These are phyloP conservation scores for Brachyhypopomus occidentalis DNA, from an alignment of 2,113 vertebrate species.

Conservation along the genomic window DNA sequence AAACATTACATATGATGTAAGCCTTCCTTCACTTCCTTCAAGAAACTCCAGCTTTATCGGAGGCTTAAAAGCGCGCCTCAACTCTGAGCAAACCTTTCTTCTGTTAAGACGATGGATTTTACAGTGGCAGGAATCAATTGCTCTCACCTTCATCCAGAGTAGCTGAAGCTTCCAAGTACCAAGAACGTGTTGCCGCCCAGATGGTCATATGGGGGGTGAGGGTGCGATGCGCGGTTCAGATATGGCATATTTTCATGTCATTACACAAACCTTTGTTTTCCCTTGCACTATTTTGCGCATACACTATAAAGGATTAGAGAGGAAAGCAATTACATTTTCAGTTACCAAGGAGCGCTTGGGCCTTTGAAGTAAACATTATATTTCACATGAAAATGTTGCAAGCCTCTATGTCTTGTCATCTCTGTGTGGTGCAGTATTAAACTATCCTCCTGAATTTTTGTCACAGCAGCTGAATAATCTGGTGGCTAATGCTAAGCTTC, in stretches of 20 bases:
- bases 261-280: background rate
- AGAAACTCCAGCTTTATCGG: background rate
- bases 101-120: conserved; percentile 6
- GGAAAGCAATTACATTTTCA: conserved; percentile 5
- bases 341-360: background rate
- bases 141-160: background rate
- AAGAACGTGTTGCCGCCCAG: background rate
- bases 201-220: no score
- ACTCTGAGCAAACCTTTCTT: background rate
- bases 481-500: conserved; percentile 37
- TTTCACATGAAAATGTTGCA: background rate
- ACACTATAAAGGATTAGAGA: conserved; percentile 3
- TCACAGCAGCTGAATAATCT: conserved; percentile 38
- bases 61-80: background rate
- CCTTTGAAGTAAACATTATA: background rate
- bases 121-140: background rate
- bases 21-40: background rate
- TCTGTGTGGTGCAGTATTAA: conserved; percentile 17
- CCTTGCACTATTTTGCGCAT: background rate
- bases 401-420: conserved; percentile 8
- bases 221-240: background rate
- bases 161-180: background rate
- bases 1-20: conserved; percentile 6
- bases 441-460: conserved; percentile 22
- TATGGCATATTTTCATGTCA: background rate